Base-by-base conservation (phyloP, 1,140 invertebrate genomes). In the Tribolium madens region DNA sequence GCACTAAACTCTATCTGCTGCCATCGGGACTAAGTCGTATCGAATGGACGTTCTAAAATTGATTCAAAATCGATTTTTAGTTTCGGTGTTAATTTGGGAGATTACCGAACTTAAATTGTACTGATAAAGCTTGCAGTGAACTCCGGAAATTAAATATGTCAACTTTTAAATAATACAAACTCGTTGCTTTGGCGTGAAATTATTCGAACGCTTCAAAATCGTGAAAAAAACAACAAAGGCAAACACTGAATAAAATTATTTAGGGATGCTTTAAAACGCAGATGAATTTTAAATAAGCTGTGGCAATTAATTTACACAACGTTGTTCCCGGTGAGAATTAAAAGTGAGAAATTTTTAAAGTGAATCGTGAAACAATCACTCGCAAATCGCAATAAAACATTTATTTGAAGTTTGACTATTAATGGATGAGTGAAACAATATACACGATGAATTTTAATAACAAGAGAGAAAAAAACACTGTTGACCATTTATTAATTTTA, bases 51-150 rank as follows among this genome's bases (percentile, higher is more conserved):
- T 4, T 26, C 21, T 26, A 26, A 26, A 26, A 42, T 42, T 42
- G 36, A 10, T 10, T n/a, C 36, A 10, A 42, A 42, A 42, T 10
- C 9, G 36, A n/a, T 42, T 42, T 42, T n/a, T 42, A 10, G 36
- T 42, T 26, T 26, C 18, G 57, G 57, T 64, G 57, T 64, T 64
- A 64, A 64, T 64, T 64, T n/a, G 36, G 57, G 36, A 64, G 57
- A 64, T 64, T 64, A 64, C 21, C 57, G 31, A 64, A 64, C 57
- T 64, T 64, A 64, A 64, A 64, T 64, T 64, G 57, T 36, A 14
- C 26, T 33, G 57, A 64, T 64, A 31, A 64, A n/a, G 57, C 21
- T 4, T 3, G 57, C 26, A 64, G 14, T 64, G 21, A 64, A 64
- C 57, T 31, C 57, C 12, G 57, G 57, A 64, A 64, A 33, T 64